Evolutionary conservation across 2,113 vertebrate species (phyloP).

Genomic region (Nannospalax galili): DNA sequence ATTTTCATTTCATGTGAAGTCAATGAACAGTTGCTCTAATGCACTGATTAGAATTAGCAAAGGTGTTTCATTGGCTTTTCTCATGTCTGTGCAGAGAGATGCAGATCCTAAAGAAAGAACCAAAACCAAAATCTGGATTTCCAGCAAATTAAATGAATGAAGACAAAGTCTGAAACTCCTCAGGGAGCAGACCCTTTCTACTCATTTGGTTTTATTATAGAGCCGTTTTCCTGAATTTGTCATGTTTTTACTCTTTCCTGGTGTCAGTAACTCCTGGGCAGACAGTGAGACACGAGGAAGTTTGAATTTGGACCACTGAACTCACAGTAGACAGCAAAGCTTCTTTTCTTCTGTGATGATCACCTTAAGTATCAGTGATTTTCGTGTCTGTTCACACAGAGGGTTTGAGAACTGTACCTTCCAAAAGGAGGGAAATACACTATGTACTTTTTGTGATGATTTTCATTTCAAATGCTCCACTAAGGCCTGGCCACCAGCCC

Average conservation of each 20-base stretch:
- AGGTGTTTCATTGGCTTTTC: background rate
- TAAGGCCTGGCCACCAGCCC: background rate
- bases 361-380: background rate
- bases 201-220: slow-evolving; percentile 20
- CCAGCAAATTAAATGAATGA: background rate
- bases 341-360: background rate
- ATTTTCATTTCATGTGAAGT: background rate
- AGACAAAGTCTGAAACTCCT: background rate
- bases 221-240: background rate
- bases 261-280: background rate
- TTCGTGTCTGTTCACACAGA: background rate
- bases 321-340: background rate
- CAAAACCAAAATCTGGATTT: background rate
- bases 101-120: background rate
- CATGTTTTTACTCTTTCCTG: background rate
- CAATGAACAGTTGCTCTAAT: background rate
- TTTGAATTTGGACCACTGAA: background rate
- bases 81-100: background rate
- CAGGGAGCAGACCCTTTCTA: background rate
- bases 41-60: slow-evolving; percentile 27
- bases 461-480: background rate
- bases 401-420: background rate
- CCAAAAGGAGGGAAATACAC: background rate
- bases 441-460: background rate
- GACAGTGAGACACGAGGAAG: background rate